Percentiles rank a stretch among this genome's conserved stretches.
Conservation (phyloP, 2,113 vertebrate species). For the Sebastes fasciatus region DNA sequence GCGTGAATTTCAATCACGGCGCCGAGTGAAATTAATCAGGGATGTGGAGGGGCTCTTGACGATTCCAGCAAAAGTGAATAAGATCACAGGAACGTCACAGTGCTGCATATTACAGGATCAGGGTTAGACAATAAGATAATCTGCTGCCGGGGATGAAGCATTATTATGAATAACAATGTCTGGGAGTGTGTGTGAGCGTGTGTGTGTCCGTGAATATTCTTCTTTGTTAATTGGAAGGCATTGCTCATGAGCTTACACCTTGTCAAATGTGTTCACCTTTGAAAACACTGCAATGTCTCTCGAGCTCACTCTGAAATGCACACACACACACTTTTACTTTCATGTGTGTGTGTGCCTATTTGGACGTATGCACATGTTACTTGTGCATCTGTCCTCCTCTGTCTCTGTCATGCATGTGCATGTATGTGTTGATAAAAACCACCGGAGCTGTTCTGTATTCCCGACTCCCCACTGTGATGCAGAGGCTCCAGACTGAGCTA, state of each 20-base stretch:
- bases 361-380: not conserved
- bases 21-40: conserved; percentile 67
- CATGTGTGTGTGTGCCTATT: not conserved
- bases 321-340: not conserved
- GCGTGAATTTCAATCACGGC: conserved; percentile 65
- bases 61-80: conserved; percentile 57
- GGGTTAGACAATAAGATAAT: conserved; percentile 66
- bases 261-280: conserved; percentile 30
- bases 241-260: conserved; percentile 16
- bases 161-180: conserved; percentile 57
- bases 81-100: conserved; percentile 65
- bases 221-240: conserved; percentile 39
- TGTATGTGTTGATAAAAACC: conserved; percentile 32
- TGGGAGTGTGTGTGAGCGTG: conserved; percentile 24
- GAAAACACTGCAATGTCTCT: conserved; percentile 4
- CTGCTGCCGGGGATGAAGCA: conserved; percentile 43
- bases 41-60: conserved; percentile 56
- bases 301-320: not conserved
- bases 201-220: conserved; percentile 26
- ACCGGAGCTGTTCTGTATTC: conserved; percentile 64
- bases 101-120: conserved; percentile 66
- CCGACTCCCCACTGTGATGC: conserved; percentile 63
- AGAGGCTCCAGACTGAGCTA: conserved; percentile 65
- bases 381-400: conserved; percentile 5
- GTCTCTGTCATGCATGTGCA: not conserved